These are phyloP conservation scores for Heterotis niloticus DNA, from an alignment of 2,113 vertebrate species.

Conservation along the genomic window DNA sequence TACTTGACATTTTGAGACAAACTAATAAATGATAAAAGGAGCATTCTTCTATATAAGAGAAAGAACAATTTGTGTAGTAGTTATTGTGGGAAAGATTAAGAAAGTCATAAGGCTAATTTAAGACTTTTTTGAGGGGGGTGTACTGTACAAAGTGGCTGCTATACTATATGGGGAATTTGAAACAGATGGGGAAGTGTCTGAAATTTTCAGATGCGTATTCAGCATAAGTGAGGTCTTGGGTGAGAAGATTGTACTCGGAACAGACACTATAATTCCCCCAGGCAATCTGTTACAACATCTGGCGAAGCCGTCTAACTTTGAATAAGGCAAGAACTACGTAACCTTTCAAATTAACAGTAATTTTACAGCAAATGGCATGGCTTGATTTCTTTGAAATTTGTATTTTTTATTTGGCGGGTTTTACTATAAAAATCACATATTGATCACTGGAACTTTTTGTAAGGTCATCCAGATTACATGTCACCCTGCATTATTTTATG, in stretches of 20 bases:
- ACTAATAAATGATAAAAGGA: too few relatives aligned
- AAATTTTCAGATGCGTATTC: slow-evolving; percentile 8
- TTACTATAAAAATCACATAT: slow-evolving; percentile 21
- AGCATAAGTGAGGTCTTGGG: neutral
- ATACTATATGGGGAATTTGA: too few relatives aligned
- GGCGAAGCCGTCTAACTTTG: neutral
- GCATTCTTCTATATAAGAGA: too few relatives aligned
- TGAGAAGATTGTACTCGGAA: neutral
- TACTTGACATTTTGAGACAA: too few relatives aligned
- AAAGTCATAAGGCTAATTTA: too few relatives aligned
- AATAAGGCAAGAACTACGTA: neutral
- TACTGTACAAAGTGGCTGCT: too few relatives aligned
- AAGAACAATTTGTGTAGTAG: too few relatives aligned
- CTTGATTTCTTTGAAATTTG: neutral
- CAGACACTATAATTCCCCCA: neutral
- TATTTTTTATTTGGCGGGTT: neutral
- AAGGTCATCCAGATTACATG: neutral
- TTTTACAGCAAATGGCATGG: slow-evolving; percentile 29
- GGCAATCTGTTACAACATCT: slow-evolving; percentile 13
- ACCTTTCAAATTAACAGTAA: slow-evolving; percentile 40
- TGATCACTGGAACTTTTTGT: neutral
- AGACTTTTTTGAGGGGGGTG: too few relatives aligned
- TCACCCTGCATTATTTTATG: neutral
- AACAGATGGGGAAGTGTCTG: slow-evolving; percentile 1
- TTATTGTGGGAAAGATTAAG: too few relatives aligned